Evolutionary conservation across 1,140 invertebrate genomes (phyloP), one percentile per base, ranked within the genome.

Genomic region (Gryllus bimaculatus): DNA sequence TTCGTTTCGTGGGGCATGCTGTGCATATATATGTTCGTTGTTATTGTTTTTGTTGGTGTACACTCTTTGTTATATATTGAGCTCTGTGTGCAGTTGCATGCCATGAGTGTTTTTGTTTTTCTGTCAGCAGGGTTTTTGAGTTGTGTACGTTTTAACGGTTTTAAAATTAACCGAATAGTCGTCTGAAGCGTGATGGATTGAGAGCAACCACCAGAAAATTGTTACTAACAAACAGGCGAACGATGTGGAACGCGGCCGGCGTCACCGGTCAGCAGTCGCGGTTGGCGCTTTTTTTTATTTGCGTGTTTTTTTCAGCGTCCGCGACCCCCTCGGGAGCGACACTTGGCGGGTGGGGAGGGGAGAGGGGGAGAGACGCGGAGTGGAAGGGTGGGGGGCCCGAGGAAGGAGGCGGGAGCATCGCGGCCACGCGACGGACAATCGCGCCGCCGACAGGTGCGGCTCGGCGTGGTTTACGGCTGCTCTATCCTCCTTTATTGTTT

Each of bases 61-160:
- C 54, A 66, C 54, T 66, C 54, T 66, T 66, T 66, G 54, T 66
- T 66, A 66, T 66, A 66, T 66, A 66, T 66, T 66, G 54, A 66
- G 54, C 54, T 66, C 54, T 66, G 54, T 66, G 54, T 66, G 54
- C 54, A 66, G 54, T 66, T 66, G 54, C 54, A 66, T 66, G 54
- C 18, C 26, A 66, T 66, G 54, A 66, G 54, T 66, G 54, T 66
- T 66, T 66, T 66, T 13, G 10, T 39, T 39, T 39, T 39, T 39
- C 26, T 39, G 26, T 39, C 26, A 39, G 26, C 26, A 39, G 26
- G 26, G 26, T 39, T 39, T 39, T 39, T 39, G 26, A 39, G 26
- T 39, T 39, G 26, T 39, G 26, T 39, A 39, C 26, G 26, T 39
- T 39, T 39, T 39, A 39, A 39, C 26, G 26, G 26, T 39, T 39